Base-by-base conservation (phyloP, 2,113 vertebrate species). In the Carollia perspicillata region DNA sequence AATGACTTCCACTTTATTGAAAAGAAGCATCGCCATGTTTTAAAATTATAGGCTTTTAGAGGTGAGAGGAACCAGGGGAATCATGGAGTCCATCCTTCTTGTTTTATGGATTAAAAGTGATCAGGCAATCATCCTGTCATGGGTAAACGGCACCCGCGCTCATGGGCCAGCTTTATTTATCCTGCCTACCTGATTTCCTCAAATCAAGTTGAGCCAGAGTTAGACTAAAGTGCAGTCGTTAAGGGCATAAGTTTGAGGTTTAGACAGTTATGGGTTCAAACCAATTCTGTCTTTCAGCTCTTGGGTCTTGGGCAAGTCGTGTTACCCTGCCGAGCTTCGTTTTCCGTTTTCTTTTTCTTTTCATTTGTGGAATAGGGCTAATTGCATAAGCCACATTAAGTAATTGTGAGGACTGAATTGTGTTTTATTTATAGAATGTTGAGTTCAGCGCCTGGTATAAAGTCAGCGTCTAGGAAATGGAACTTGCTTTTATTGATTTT, bases 1-100 rank as follows among this genome's bases (percentile, higher is more conserved):
- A 97, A 94, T 85, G 66, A 93, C 93, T 95, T 75, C 85, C 84
- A 90, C 40, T 94, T 92, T 95, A 92, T 90, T 94, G 94, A 95
- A 90, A 95, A 95, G 87, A 90, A 95, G 72, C 84, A 89, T 94
- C 66, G 20, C 93, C 8, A 17, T 69, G 71, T 95, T 94, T 96
- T 93, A 95, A 95, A 96, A 95, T 96, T 75, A 94, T 47, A 92
- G 93, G 81, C 81, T 96, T 88, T 96, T 89, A 89, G 77, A 80
- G 47, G 35, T 40, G 68, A 85, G 86, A 87, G 63, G 68, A 69
- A 60, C 88, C 68, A n/a, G 85, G 63, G 94, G 90, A 96, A 86
- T 89, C 85, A 44, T 23, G 0, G 1, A 78, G 42, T 91, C 85
- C 72, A 37, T 96, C 72, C 89, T 94, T 96, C 90, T 95, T 92